A percentile compares a stretch with the other conserved stretches of the same genome.
Conservation (phyloP, 2,113 vertebrate species). For the Tapirus terrestris region DNA sequence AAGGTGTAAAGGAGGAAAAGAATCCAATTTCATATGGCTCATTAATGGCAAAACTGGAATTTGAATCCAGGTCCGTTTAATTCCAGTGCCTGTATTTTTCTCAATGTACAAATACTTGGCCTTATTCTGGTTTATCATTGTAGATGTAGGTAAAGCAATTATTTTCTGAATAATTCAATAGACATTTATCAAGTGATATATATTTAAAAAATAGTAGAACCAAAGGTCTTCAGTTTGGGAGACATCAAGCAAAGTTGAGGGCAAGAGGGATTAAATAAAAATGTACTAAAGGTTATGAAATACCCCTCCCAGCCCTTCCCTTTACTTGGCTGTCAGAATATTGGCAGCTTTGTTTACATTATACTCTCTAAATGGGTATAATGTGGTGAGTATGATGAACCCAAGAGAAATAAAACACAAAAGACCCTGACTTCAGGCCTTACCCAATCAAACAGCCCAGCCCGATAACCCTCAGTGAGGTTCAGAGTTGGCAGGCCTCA, state of each 20-base stretch:
- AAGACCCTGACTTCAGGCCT: neutral
- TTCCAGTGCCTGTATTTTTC: neutral
- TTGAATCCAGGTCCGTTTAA: slow-evolving; percentile 2
- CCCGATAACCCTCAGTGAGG: neutral
- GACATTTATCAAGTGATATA: neutral
- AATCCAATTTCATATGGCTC: neutral
- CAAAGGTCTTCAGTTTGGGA: neutral
- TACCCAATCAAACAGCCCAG: neutral
- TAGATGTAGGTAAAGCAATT: neutral
- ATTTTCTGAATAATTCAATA: neutral
- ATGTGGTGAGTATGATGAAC: neutral
- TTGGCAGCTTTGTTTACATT: slow-evolving; percentile 21
- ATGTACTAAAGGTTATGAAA: slow-evolving; percentile 9
- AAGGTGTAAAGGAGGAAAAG: neutral
- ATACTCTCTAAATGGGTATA: neutral
- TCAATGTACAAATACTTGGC: neutral
- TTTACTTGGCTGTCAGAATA: neutral
- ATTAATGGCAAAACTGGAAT: neutral
- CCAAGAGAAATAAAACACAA: neutral
- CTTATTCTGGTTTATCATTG: neutral
- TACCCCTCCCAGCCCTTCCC: neutral
- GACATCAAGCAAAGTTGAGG: neutral
- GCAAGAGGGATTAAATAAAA: neutral
- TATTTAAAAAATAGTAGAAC: neutral
- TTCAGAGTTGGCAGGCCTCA: neutral